Evolutionary conservation across 1,140 invertebrate species (phyloP), one percentile per base, ranked within the genome.

Genomic region (Zaprionus gabonicus): DNA sequence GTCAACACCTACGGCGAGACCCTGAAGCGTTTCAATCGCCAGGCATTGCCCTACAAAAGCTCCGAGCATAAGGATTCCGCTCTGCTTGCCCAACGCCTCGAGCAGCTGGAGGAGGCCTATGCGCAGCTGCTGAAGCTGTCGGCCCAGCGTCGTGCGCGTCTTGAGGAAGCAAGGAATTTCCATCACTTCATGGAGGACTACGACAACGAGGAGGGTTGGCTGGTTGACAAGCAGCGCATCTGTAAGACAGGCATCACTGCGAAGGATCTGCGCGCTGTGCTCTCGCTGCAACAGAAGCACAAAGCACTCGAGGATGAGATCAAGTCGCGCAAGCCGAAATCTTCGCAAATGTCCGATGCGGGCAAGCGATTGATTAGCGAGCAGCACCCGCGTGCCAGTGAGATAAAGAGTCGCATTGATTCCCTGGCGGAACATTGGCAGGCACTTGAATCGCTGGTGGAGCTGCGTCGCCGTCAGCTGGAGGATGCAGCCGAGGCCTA

Each of bases 111-210:
- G 81, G 93, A 95, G 58, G 95, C 96, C 23, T 96, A 96, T 76
- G 94, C 96, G 34, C 95, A 95, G 94, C 96, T 98, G 25, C 93
- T 96, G 10, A 82, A 86, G 27, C 66, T 87, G 0, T 93, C 91
- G n/a, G 96, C 96, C 69, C 95, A 96, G 68, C 95, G 98, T 17
- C 96, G 97, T 67, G 95, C 95, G 0, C 95, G 96, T 7, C 93
- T 99, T 12, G 97, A 99, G 91, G 97, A 99, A 76, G 98, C 98
- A 0, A 94, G 98, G 73, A 97, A 98, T 85, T 98, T 98, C 83
- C 99, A 97, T 92, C 98, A 99, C 91, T 99, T 99, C 93, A 94
- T 99, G 60, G 96, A 98, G 94, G 98, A 99, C 92, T 96, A 98
- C 78, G 97, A 97, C 76, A 97, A 98, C 79, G 98, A 99, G 93